Percentiles rank a stretch among this genome's conserved stretches.
Conservation (phyloP, 1,140 invertebrate genomes). For the Drosophila sp. region DNA sequence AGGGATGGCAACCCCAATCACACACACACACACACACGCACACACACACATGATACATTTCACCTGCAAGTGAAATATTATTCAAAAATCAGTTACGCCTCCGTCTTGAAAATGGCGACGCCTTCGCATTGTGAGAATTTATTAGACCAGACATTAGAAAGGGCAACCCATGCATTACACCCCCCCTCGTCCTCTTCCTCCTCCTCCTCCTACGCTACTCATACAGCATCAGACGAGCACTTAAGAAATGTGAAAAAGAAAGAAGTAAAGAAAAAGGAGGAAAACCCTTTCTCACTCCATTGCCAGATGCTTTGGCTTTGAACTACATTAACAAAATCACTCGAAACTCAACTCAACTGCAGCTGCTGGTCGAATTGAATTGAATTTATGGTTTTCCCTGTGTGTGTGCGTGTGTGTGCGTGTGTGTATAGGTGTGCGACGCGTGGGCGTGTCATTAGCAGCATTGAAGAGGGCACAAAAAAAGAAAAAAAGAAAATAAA, state of each 20-base stretch:
- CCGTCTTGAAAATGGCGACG: slow-evolving; percentile 32
- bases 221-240: slow-evolving; percentile 41
- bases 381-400: slow-evolving; percentile 63
- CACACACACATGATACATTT: slow-evolving; percentile 71
- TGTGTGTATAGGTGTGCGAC: slow-evolving; percentile 24
- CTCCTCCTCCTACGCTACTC: too few relatives aligned
- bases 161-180: slow-evolving; percentile 37
- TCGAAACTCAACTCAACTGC: slow-evolving; percentile 71
- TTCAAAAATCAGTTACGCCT: slow-evolving; percentile 76
- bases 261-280: not conserved
- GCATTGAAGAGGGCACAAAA: slow-evolving; percentile 11
- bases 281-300: slow-evolving; percentile 35
- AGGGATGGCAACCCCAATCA: slow-evolving; percentile 10
- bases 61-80: slow-evolving; percentile 80
- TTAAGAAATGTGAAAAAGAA: slow-evolving; percentile 50
- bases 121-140: slow-evolving; percentile 65
- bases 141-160: slow-evolving; percentile 61
- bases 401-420: slow-evolving; percentile 18
- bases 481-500: slow-evolving; percentile 24
- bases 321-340: slow-evolving; percentile 81
- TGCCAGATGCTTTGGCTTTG: slow-evolving; percentile 53
- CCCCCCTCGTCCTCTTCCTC: not conserved
- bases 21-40: slow-evolving; percentile 11
- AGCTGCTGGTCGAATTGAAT: slow-evolving; percentile 79
- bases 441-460: slow-evolving; percentile 65